Evolutionary conservation across 1,140 invertebrate genomes (phyloP), one percentile per base, ranked within the genome.

Genomic region (Ceratina australensis): DNA sequence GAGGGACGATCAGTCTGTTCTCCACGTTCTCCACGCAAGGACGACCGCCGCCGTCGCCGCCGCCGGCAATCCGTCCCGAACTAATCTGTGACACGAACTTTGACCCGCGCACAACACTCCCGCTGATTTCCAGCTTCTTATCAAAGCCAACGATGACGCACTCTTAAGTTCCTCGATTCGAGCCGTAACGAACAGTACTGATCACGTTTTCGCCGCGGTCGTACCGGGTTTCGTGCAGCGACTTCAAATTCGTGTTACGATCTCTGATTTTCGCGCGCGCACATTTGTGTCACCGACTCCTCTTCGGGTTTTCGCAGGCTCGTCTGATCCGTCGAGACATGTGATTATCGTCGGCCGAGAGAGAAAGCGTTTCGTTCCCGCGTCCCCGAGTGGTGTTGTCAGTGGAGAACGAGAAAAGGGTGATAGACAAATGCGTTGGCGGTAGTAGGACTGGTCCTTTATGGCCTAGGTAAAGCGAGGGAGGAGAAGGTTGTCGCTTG

Each of bases 21-120:
- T 79, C 82, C 83, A 85, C 79, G 79, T 85, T 85, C 82, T 84
- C 83, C 79, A 85, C 52, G 82, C 67, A 84, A 85, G 82, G 83
- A 85, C 71, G 74, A 81, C 59, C 59, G 49, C 49, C 56, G 73
- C 59, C 28, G 52, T 66, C 74, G 20, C 59, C 59, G 49, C 49
- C 56, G 73, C 59, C 28, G 52, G 74, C 74, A 26, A 61, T 75
- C 54, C 59, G 47, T 76, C 56, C 42, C 72, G 33, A 42, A 67
- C 56, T 69, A n/a, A 84, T 63, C 67, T 59, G 56, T 69, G 71
- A 67, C 71, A 68, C 76, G 76, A 78, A 78, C 76, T 78, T 78
- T 78, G 76, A 78, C 76, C 33, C 69, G 75, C 60, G 59, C 61
- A 42, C 33, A 42, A 42, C 33, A n/a, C 52, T 63, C 42, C 67